Conservation (phyloP, 2,888 invertebrate genomes). For the Platycnemis pennipes region DNA sequence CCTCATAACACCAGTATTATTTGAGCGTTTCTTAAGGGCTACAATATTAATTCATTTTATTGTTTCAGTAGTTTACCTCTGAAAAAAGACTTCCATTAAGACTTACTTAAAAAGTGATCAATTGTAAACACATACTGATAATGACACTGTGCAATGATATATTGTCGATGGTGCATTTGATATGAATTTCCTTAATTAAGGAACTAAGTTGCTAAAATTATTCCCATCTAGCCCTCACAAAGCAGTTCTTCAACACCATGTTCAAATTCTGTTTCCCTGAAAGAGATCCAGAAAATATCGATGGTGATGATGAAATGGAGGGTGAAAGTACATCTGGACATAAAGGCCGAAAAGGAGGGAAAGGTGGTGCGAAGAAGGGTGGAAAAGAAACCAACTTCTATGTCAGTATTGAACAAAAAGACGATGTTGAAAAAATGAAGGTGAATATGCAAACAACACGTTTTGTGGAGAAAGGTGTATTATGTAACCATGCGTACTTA, state of each 20-base stretch:
- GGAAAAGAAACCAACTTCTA: conserved; percentile 93
- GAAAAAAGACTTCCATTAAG: no score
- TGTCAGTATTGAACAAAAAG: conserved; percentile 91
- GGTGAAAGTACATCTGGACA: conserved; percentile 78
- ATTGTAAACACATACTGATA: no score
- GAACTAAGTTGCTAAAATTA: background rate
- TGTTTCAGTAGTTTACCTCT: no score
- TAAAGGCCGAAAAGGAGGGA: conserved; percentile 76
- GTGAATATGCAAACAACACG: conserved; percentile 77
- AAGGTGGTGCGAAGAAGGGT: conserved; percentile 73
- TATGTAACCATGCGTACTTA: background rate
- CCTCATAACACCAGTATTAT: no score
- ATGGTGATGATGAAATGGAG: conserved; percentile 84
- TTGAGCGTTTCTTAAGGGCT: no score
- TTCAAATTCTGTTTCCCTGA: conserved; percentile 98
- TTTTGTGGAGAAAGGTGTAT: background rate
- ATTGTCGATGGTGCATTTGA: no score
- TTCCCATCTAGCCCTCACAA: conserved; percentile 87
- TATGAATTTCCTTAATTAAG: background rate
- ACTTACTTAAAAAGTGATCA: conserved; percentile 38
- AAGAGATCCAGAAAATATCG: conserved; percentile 92
- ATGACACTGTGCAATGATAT: no score
- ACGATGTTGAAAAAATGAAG: conserved; percentile 99
- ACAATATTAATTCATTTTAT: no score
- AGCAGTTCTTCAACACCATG: conserved; percentile 98